Evolutionary conservation across 2,888 invertebrate genomes (phyloP), one percentile per base, ranked within the genome.

Genomic region (Amorpha juglandis): DNA sequence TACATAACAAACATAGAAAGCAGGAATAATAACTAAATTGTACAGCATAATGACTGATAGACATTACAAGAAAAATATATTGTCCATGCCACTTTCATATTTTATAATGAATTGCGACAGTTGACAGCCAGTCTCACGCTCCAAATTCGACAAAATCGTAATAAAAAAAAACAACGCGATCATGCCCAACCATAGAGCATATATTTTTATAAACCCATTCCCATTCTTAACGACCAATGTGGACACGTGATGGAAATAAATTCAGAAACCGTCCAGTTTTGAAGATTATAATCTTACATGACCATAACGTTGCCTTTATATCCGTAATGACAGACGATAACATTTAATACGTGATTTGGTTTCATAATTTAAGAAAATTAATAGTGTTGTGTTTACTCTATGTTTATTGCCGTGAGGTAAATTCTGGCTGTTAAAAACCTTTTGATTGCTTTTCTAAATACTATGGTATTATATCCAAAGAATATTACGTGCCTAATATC

Each of bases 161-260:
- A 77, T 75, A 78, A 79, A 77, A 81, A 81, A 82, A 78, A 79
- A 80, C 81, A 78, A 79, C 80, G 84, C 53, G 58, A 58, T 65
- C 47, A 65, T 65, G 64, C 6, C 55, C 55, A 27, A 63, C 66
- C 63, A 66, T 66, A 63, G 66, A 63, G 79, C 73, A 77, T 75
- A 76, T 74, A 65, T 77, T 78, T 81, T 79, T 75, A 52, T 62
- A 64, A 64, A 68, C 58, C 83, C 80, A 81, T 85, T 81, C 79
- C 78, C 71, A 76, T 77, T 74, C 77, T 77, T 89, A 89, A 90
- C 88, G 86, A 88, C 88, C 85, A 88, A 88, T 89, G 89, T 85
- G 84, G 82, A 82, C 79, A 92, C 92, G 92, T 92, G 92, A 90
- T 89, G 81, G 76, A 88, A 89, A 90, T 90, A 88, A 80, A 82